These are phyloP conservation scores for Danio rerio DNA, from an alignment of 2,113 vertebrate genomes.

Conservation along the genomic window GRCz12tu NC_133197.1:19603001-19603500, in stretches of 20 bases:
- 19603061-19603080: too few relatives aligned
- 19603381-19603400: neutral
- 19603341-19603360: neutral
- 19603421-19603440: slow-evolving; percentile 37
- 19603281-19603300: neutral
- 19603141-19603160: too few relatives aligned
- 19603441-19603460: slow-evolving; percentile 56
- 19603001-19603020: neutral
- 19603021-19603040: neutral
- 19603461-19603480: slow-evolving; percentile 66
- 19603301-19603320: neutral
- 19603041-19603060: too few relatives aligned
- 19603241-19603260: neutral
- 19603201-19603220: neutral
- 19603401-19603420: slow-evolving; percentile 28
- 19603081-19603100: too few relatives aligned
- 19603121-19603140: too few relatives aligned
- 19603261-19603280: neutral
- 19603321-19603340: neutral
- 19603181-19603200: neutral
- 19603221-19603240: neutral
- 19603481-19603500: slow-evolving; percentile 67
- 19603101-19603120: too few relatives aligned
- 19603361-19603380: slow-evolving; percentile 9
- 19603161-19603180: too few relatives aligned